Conservation (phyloP, 2,797 vertebrate species). For the Eulemur rubriventer region DNA sequence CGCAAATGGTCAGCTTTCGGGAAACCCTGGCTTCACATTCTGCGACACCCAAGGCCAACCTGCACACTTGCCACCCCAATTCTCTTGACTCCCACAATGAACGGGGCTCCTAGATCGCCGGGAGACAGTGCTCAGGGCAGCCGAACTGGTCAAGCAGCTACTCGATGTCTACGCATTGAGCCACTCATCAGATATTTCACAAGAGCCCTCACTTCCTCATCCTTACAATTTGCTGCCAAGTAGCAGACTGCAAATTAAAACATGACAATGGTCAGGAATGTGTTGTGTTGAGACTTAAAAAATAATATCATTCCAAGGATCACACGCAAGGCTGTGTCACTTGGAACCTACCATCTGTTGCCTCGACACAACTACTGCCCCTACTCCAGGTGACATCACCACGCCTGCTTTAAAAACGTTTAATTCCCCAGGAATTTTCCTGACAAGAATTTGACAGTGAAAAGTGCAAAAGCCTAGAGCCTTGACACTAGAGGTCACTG, state of each 20-base stretch:
- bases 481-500: not conserved
- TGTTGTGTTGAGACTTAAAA: conserved; percentile 53
- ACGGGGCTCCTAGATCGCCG: accelerated
- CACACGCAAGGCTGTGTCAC: not conserved
- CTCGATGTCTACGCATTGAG: not conserved
- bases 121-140: not conserved
- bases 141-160: not conserved
- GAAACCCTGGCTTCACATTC: not conserved
- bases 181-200: not conserved
- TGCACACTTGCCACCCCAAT: accelerated
- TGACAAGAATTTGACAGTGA: conserved; percentile 54
- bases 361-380: not conserved
- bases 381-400: not conserved
- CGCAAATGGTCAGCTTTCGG: not conserved
- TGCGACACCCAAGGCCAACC: not conserved
- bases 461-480: not conserved
- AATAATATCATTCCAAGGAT: conserved; percentile 35
- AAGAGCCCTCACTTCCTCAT: not conserved
- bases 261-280: conserved; percentile 29
- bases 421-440: not conserved
- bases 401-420: not conserved
- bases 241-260: conserved; percentile 56
- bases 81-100: not conserved
- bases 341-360: not conserved
- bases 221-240: conserved; percentile 59